A percentile compares a stretch with the other conserved stretches of the same genome.
These are phyloP conservation scores for Colistium nudipinnis DNA, from an alignment of 2,113 vertebrate genomes.

Conservation along the genomic window DNA sequence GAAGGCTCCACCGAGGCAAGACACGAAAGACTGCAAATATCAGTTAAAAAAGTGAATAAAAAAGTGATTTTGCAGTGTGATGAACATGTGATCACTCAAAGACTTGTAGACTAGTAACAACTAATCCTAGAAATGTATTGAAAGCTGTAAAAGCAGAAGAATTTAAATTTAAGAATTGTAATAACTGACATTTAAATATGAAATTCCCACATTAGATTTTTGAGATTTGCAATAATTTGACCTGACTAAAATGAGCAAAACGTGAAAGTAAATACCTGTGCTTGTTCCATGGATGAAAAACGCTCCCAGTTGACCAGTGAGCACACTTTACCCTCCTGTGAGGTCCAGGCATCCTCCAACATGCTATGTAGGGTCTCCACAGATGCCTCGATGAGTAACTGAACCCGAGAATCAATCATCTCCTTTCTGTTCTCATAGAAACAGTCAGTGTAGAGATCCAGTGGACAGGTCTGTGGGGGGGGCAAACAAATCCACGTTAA, in stretches of 20 bases:
- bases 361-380: constrained; percentile 78
- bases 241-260: no score
- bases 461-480: constrained; percentile 81
- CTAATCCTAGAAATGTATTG: no score
- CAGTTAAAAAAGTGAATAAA: neutral
- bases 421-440: constrained; percentile 88
- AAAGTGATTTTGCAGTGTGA: no score
- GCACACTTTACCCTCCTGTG: constrained; percentile 86
- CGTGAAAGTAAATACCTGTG: constrained; percentile 86
- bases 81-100: neutral
- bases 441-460: constrained; percentile 93
- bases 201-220: no score
- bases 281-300: constrained; percentile 90
- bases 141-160: no score
- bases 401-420: constrained; percentile 83
- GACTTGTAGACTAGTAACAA: neutral
- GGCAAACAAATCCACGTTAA: neutral
- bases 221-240: neutral
- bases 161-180: no score
- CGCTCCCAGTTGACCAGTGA: constrained; percentile 90
- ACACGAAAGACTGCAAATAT: constrained; percentile 85
- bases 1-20: constrained; percentile 88
- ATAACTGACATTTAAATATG: no score
- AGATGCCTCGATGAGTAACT: constrained; percentile 80
- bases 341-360: constrained; percentile 84